Percentiles rank a stretch among this genome's conserved stretches.
These are phyloP conservation scores for Thereva unica DNA, from an alignment of 2,888 invertebrate genomes.

Conservation along the genomic window DNA sequence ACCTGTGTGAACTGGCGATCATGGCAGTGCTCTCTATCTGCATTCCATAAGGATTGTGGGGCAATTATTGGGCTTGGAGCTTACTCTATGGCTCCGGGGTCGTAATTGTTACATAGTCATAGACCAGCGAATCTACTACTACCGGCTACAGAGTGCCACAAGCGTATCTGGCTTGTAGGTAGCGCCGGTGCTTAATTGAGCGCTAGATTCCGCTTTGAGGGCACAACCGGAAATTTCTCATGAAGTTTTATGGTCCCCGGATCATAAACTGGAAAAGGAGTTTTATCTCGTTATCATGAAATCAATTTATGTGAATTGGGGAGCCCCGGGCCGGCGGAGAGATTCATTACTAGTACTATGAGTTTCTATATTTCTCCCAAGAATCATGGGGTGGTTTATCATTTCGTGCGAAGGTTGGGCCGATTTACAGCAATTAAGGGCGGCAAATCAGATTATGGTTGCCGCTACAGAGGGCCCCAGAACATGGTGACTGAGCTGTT, in stretches of 20 bases:
- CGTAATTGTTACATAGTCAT: slow-evolving; percentile 28
- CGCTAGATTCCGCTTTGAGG: slow-evolving; percentile 28
- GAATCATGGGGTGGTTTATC: slow-evolving; percentile 11
- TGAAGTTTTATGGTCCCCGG: slow-evolving; percentile 25
- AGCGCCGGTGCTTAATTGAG: slow-evolving; percentile 18
- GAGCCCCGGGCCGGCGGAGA: not conserved
- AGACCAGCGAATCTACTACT: not conserved
- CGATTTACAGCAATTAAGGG: slow-evolving; percentile 31
- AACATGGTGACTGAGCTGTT: slow-evolving; percentile 18
- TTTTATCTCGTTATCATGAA: slow-evolving; percentile 30
- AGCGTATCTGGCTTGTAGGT: not conserved
- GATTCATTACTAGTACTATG: too few species aligned
- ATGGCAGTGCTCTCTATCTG: slow-evolving; percentile 23
- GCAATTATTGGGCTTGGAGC: slow-evolving; percentile 9
- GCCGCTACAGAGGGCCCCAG: slow-evolving; percentile 5
- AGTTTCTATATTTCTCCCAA: too few species aligned
- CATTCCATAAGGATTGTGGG: slow-evolving; percentile 30
- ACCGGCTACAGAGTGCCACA: not conserved
- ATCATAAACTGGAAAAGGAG: slow-evolving; percentile 29
- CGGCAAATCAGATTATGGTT: slow-evolving; percentile 17
- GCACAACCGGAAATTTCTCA: slow-evolving; percentile 7
- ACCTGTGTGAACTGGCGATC: slow-evolving; percentile 10
- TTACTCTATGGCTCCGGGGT: slow-evolving; percentile 7
- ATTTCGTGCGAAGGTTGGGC: slow-evolving; percentile 11
- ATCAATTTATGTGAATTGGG: slow-evolving; percentile 27